phyloP scores from a whole-genome alignment of 2,113 vertebrate genomes.

The Craseonycteris thonglongyai region DNA sequence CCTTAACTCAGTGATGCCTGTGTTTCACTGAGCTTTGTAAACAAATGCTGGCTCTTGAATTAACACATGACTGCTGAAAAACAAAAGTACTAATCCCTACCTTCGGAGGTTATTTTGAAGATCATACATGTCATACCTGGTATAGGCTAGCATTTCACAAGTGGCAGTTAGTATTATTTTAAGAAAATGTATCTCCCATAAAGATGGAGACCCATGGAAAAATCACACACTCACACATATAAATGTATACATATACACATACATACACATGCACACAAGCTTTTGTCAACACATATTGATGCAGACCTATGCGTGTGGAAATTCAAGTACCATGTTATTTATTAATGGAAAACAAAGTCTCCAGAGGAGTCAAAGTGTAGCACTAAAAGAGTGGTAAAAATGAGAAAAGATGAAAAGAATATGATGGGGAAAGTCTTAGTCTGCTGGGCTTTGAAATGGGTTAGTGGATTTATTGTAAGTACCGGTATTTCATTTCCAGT shows the following conservation, averaged over 20 bases:
- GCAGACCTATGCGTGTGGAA: not conserved
- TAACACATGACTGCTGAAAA: not conserved
- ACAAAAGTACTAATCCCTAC: not conserved
- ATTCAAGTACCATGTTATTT: not conserved
- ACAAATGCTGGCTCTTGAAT: not conserved
- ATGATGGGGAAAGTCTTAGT: not conserved
- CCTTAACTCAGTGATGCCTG: not conserved
- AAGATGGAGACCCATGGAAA: not conserved
- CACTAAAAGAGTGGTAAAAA: not conserved
- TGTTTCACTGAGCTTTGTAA: not conserved
- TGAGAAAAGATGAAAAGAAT: not conserved
- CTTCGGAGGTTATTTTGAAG: not conserved
- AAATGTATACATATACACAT: too few relatives aligned
- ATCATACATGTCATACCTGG: not conserved
- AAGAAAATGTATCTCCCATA: not conserved
- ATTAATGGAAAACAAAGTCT: not conserved
- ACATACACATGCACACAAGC: not conserved
- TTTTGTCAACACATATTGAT: not conserved
- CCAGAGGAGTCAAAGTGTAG: not conserved
- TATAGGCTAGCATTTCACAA: not conserved
- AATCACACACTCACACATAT: not conserved
- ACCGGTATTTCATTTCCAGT: slow-evolving; percentile 36
- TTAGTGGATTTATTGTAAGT: not conserved
- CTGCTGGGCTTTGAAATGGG: not conserved
- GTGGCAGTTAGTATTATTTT: not conserved